Percentiles rank a stretch among this genome's conserved stretches.
Evolutionary conservation across 2,113 vertebrate species (phyloP).

Genomic region (Scopus umbretta): DNA sequence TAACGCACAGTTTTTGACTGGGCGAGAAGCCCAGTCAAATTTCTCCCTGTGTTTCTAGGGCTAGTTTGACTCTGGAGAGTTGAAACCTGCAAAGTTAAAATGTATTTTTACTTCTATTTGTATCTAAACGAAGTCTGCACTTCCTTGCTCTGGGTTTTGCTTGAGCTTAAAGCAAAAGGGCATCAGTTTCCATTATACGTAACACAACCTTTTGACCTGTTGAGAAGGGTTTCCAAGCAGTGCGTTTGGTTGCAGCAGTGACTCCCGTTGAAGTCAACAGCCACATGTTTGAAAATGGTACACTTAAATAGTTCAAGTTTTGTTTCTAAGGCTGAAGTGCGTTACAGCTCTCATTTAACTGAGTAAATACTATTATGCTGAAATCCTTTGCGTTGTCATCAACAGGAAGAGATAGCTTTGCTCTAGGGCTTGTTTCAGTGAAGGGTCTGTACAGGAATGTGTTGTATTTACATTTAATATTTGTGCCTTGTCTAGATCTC

Average conservation of each 20-base stretch:
- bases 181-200: neutral
- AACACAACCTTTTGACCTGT: neutral
- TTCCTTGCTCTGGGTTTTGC: neutral
- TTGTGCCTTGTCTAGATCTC: neutral
- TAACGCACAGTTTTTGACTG: neutral
- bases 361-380: constrained; percentile 27
- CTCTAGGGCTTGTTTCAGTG: constrained; percentile 4
- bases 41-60: neutral
- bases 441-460: neutral
- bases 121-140: neutral
- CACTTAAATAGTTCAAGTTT: neutral
- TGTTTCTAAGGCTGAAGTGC: constrained; percentile 21
- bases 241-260: neutral
- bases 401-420: neutral
- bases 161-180: neutral
- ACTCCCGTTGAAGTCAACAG: neutral
- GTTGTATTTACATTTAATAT: neutral
- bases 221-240: neutral
- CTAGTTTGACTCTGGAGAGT: neutral
- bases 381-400: constrained; percentile 27
- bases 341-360: constrained; percentile 21
- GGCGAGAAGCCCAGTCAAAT: neutral
- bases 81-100: neutral
- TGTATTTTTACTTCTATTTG: neutral
- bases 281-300: neutral